Base-by-base conservation (phyloP, 1,140 invertebrate species). In the Hydropsyche tenuis region DNA sequence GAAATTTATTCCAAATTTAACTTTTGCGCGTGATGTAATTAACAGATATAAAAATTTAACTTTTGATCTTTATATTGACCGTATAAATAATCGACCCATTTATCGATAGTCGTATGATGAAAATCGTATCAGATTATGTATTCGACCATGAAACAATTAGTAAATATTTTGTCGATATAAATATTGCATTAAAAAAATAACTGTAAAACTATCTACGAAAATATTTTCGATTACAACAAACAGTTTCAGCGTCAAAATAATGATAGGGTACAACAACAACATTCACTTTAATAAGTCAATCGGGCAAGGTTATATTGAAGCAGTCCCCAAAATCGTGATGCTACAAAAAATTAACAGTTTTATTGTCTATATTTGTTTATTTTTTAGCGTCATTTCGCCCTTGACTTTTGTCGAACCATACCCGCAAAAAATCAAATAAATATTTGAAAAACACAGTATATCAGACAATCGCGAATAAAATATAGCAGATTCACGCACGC, bases 251-350 rank as follows among this genome's bases (percentile, higher is more conserved):
- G 30, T 37, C 9, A 37, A 63, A 63, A 27, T 30, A 25, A 37
- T 25, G 23, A 25, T 63, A 63, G 63, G n/a, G 42, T 25, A 63
- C 7, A 63, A 63, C 30, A 37, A 42, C 23, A 65, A 65, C 63
- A 45, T 65, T 65, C 63, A 65, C 63, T 65, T 65, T 65, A 65
- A 65, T 65, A 65, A 65, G 63, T 65, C 63, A 65, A 65, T 65
- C 42, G 30, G 63, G 63, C 63, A 65, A 65, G 63, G 63, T 65
- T 25, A 25, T 9, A 11, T 0, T 43, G 30, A 9, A 20, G 3
- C 63, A 25, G 63, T 65, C 63, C 6, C 42, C 63, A 45, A 65
- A 65, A 25, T 65, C 63, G 42, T 65, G 63, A 65, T 65, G 30
- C 63, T 16, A 65, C 42, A 22, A 42, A 65, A 65, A 48, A 60